phyloP scores from a whole-genome alignment of 2,888 invertebrate species.

The Apodemia hepburni region DNA sequence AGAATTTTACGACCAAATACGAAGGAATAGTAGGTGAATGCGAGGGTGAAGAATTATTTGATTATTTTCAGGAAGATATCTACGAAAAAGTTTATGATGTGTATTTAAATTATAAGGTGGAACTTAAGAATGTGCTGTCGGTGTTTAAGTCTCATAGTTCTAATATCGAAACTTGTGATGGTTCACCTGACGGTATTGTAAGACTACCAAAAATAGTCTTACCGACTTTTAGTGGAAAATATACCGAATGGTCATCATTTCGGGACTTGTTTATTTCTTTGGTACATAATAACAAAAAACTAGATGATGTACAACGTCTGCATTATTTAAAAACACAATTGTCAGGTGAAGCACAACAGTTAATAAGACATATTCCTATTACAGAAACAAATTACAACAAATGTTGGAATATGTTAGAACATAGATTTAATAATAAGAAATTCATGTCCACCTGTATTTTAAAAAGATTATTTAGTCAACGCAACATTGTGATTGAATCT shows the following conservation, averaged over 20 bases:
- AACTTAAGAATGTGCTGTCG: slow-evolving; percentile 3
- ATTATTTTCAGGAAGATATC: slow-evolving; percentile 9
- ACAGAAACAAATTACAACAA: slow-evolving; percentile 28
- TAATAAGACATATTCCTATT: slow-evolving; percentile 29
- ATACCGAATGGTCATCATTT: slow-evolving; percentile 25
- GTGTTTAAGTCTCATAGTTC: background rate
- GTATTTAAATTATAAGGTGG: slow-evolving; percentile 8
- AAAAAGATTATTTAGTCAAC: slow-evolving; percentile 25
- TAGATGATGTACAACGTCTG: slow-evolving; percentile 31
- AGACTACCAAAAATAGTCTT: slow-evolving; percentile 30
- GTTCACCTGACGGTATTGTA: slow-evolving; percentile 10
- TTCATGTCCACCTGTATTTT: slow-evolving; percentile 27
- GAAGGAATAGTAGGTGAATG: slow-evolving; percentile 8
- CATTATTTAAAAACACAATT: slow-evolving; percentile 33
- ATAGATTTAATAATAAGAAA: slow-evolving; percentile 32
- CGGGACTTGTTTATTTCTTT: slow-evolving; percentile 30
- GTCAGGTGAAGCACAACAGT: slow-evolving; percentile 31
- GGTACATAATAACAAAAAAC: slow-evolving; percentile 27
- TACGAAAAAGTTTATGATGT: slow-evolving; percentile 12
- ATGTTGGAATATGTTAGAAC: slow-evolving; percentile 29
- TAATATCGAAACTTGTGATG: slow-evolving; percentile 7
- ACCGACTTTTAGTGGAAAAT: slow-evolving; percentile 30
- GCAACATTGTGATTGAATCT: slow-evolving; percentile 23
- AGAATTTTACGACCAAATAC: slow-evolving; percentile 2
- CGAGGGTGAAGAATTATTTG: background rate